phyloP scores from a whole-genome alignment of 2,797 vertebrate genomes.

The Jordanella pulchra region DNA sequence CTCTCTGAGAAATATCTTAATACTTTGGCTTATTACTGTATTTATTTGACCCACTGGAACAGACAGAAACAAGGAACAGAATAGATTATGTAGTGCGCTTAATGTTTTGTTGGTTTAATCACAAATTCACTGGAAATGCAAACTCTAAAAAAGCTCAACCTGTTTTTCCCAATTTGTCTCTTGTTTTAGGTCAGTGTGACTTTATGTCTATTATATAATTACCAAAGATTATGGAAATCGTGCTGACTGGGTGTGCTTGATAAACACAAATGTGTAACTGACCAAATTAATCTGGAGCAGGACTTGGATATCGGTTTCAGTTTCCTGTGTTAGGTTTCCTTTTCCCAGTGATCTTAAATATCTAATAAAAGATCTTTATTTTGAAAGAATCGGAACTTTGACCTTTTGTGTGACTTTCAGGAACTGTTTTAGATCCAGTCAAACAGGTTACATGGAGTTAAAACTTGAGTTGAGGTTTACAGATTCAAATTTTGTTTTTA shows the following conservation, averaged over 20 bases:
- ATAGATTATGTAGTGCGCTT: neutral
- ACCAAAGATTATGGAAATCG: neutral
- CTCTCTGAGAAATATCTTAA: neutral
- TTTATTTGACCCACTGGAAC: neutral
- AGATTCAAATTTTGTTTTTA: slow-evolving; percentile 17
- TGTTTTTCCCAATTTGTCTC: neutral
- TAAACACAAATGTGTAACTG: neutral
- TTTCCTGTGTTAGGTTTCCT: slow-evolving; percentile 30
- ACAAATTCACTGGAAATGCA: neutral
- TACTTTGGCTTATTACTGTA: neutral
- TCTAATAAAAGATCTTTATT: neutral
- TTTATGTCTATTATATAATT: neutral
- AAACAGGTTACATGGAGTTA: neutral
- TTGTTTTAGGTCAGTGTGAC: neutral
- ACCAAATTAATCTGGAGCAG: neutral
- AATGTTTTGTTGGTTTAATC: slow-evolving; percentile 1
- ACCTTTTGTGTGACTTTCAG: neutral
- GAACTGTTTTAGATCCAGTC: neutral
- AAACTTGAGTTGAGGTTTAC: slow-evolving; percentile 31
- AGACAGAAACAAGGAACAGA: neutral
- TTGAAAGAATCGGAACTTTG: neutral
- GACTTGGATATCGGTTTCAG: slow-evolving; percentile 13
- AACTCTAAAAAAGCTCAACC: neutral
- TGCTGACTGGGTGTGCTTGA: neutral
- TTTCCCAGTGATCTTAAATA: slow-evolving; percentile 9